A percentile compares a stretch with the other conserved stretches of the same genome.
These are phyloP conservation scores for Salarias fasciatus DNA, from an alignment of 2,797 vertebrate genomes.

Conservation along the genomic window DNA sequence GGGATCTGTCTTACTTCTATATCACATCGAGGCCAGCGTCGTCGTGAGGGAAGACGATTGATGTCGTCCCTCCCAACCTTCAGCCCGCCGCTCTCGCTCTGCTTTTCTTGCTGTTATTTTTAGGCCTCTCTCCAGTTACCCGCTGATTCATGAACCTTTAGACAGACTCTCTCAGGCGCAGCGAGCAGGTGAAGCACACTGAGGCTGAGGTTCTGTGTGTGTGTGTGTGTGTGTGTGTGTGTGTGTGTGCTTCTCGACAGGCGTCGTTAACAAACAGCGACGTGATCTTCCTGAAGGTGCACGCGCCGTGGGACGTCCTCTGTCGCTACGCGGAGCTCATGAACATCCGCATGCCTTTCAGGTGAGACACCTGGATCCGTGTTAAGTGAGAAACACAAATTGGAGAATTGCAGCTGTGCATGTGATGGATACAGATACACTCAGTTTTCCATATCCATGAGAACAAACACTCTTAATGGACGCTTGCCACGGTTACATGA, in stretches of 20 bases:
- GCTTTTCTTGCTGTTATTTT: slow-evolving; percentile 45
- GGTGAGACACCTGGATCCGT: slow-evolving; percentile 71
- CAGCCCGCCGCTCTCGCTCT: slow-evolving; percentile 32
- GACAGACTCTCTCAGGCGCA: too few species aligned
- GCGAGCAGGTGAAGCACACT: too few species aligned
- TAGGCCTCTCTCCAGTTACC: slow-evolving; percentile 23
- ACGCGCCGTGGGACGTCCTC: slow-evolving; percentile 94
- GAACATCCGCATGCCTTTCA: slow-evolving; percentile 98
- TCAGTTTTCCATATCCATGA: too few species aligned
- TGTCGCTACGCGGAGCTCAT: slow-evolving; percentile 95
- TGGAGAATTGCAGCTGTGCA: too few species aligned
- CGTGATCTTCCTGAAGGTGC: slow-evolving; percentile 95
- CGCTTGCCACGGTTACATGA: too few species aligned
- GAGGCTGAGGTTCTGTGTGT: not conserved
- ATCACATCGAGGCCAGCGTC: slow-evolving; percentile 37
- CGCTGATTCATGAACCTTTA: slow-evolving; percentile 28
- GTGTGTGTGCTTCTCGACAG: slow-evolving; percentile 78
- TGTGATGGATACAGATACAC: too few species aligned
- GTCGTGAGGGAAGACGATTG: slow-evolving; percentile 7
- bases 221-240: too few species aligned
- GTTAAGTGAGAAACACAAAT: too few species aligned
- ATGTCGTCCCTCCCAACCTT: slow-evolving; percentile 26
- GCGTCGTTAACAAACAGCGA: slow-evolving; percentile 91
- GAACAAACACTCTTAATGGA: too few species aligned
- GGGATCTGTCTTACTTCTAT: slow-evolving; percentile 15